Evolutionary conservation across 2,888 invertebrate genomes (phyloP).

Genomic region (Ctenicera cuprea): DNA sequence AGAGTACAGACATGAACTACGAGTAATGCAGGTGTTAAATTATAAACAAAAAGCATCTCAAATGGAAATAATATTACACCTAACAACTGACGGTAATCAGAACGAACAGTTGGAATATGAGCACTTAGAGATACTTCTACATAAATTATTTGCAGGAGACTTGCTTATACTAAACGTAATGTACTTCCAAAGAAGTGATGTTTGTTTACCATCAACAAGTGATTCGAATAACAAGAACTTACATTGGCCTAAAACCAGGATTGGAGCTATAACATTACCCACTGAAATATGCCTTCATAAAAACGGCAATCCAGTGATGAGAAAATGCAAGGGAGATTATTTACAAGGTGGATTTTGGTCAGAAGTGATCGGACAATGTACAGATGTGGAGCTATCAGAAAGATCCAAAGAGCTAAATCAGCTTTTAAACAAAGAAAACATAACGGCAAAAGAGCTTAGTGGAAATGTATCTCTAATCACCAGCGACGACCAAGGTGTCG

Average conservation of each 20-base stretch:
- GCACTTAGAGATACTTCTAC: background rate
- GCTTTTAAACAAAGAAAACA: slow-evolving; percentile 33
- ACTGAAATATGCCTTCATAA: slow-evolving; percentile 75
- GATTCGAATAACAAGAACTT: slow-evolving; percentile 23
- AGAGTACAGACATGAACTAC: background rate
- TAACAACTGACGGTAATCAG: slow-evolving; percentile 26
- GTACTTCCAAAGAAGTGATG: slow-evolving; percentile 30
- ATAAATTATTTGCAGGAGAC: background rate
- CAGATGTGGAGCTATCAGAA: slow-evolving; percentile 22
- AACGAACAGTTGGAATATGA: slow-evolving; percentile 16
- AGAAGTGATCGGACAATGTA: slow-evolving; percentile 61
- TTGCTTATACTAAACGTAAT: background rate
- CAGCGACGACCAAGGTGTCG: slow-evolving; percentile 15
- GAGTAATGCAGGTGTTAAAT: slow-evolving; percentile 37
- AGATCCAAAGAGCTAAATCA: slow-evolving; percentile 44
- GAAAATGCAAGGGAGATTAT: slow-evolving; percentile 76
- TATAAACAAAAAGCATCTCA: background rate
- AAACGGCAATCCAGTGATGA: slow-evolving; percentile 76
- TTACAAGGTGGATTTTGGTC: slow-evolving; percentile 75
- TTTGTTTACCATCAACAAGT: slow-evolving; percentile 43
- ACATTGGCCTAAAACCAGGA: slow-evolving; percentile 71
- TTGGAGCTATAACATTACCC: slow-evolving; percentile 74
- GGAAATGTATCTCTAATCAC: slow-evolving; percentile 38
- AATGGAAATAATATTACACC: slow-evolving; percentile 36
- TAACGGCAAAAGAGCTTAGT: background rate